Conservation (phyloP, 2,888 invertebrate species). For the Lathronympha strigana region DNA sequence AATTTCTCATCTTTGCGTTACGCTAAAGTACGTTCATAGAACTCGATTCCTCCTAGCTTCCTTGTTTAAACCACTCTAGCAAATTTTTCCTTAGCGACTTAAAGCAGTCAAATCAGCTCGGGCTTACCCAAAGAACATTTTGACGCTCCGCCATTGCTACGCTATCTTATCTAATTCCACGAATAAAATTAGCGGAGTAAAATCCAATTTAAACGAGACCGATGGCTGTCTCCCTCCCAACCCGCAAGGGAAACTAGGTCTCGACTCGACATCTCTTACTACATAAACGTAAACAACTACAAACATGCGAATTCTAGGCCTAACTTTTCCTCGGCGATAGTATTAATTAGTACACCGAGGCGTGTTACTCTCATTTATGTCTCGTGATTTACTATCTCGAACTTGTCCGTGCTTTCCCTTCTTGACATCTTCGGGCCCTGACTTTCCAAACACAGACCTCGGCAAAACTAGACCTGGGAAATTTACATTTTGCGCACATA, state of each 20-base stretch:
- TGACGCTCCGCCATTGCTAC: too few species aligned
- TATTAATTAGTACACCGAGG: constrained; percentile 36
- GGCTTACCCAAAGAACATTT: too few species aligned
- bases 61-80: too few species aligned
- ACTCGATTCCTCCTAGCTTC: too few species aligned
- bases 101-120: too few species aligned
- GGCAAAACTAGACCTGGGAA: constrained; percentile 33
- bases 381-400: constrained; percentile 41
- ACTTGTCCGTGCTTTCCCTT: constrained; percentile 39
- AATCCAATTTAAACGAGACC: neutral
- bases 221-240: neutral
- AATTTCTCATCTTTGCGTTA: too few species aligned
- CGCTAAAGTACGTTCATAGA: too few species aligned
- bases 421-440: constrained; percentile 38
- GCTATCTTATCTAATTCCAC: neutral
- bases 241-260: neutral
- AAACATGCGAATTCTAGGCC: constrained; percentile 11
- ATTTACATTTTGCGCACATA: neutral
- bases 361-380: constrained; percentile 32
- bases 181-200: neutral
- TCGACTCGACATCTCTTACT: neutral
- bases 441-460: constrained; percentile 38
- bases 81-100: too few species aligned
- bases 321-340: constrained; percentile 21
- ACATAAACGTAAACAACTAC: constrained; percentile 4